Evolutionary conservation across 1,140 invertebrate genomes (phyloP).

Genomic region (Neotoxoptera formosana): DNA sequence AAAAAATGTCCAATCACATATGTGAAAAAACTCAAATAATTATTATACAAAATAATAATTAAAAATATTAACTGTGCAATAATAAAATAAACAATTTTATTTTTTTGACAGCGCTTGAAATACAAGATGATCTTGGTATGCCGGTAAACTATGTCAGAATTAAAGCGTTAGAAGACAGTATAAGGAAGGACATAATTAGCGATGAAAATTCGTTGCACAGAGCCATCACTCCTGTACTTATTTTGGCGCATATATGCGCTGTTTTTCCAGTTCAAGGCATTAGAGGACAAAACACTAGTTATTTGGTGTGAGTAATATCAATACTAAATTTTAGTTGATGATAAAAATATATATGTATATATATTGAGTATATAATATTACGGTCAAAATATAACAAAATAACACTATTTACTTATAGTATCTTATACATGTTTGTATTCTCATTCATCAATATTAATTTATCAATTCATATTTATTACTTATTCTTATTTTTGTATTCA

Average conservation of each 20-base stretch:
- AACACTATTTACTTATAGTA: too few relatives aligned
- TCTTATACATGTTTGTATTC: too few relatives aligned
- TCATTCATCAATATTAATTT: too few relatives aligned
- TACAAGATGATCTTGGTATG: background rate
- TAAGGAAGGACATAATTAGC: constrained; percentile 37
- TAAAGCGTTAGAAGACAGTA: constrained; percentile 21
- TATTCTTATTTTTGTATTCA: too few relatives aligned
- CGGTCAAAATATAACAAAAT: too few relatives aligned
- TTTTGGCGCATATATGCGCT: constrained; percentile 65
- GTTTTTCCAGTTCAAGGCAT: constrained; percentile 66
- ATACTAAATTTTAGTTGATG: too few relatives aligned
- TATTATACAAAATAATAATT: background rate
- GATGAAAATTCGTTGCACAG: constrained; percentile 63
- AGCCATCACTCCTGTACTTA: constrained; percentile 65
- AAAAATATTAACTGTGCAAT: too few relatives aligned
- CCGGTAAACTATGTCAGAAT: constrained; percentile 7
- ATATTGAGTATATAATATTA: too few relatives aligned
- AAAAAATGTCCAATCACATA: background rate
- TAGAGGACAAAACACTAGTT: constrained; percentile 63
- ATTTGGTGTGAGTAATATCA: constrained; percentile 63
- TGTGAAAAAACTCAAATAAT: background rate
- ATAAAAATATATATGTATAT: too few relatives aligned
- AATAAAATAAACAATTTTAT: background rate
- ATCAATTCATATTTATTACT: too few relatives aligned
- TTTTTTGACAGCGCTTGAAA: background rate